These are phyloP conservation scores for Motacilla tschutschensis DNA, from an alignment of 2,113 vertebrate genomes.

Conservation along the genomic window DNA sequence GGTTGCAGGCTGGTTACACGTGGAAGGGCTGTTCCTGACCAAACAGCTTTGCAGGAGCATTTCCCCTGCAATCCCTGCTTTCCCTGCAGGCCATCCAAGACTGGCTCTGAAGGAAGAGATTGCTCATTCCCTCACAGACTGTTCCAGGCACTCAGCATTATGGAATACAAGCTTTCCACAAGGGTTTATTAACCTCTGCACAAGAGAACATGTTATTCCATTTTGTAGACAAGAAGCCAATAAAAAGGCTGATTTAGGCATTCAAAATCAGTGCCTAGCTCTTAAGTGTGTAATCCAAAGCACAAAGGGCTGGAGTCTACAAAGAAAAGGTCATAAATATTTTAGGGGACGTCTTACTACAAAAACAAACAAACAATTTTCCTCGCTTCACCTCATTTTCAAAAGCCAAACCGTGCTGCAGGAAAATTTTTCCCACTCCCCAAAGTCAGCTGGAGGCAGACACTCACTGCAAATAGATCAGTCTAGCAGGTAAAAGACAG, in stretches of 20 bases:
- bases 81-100: not conserved
- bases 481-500: not conserved
- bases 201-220: not conserved
- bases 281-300: not conserved
- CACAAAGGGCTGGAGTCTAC: not conserved
- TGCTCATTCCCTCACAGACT: not conserved
- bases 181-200: not conserved
- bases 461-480: not conserved
- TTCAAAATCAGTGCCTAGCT: not conserved
- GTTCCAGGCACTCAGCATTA: not conserved
- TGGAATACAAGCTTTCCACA: not conserved
- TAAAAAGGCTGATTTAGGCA: conserved; percentile 9
- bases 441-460: conserved; percentile 1
- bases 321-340: not conserved
- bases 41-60: not conserved
- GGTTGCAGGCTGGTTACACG: not conserved
- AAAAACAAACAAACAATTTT: not conserved
- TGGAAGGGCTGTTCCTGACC: not conserved
- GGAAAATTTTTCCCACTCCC: not conserved
- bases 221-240: not conserved
- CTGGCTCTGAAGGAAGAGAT: not conserved
- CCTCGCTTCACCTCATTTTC: not conserved
- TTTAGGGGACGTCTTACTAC: not conserved
- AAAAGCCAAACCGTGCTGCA: not conserved
- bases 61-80: not conserved